A percentile compares a stretch with the other conserved stretches of the same genome.
These are phyloP conservation scores for Mohoua ochrocephala DNA, from an alignment of 2,113 vertebrate species.

Conservation along the genomic window DNA sequence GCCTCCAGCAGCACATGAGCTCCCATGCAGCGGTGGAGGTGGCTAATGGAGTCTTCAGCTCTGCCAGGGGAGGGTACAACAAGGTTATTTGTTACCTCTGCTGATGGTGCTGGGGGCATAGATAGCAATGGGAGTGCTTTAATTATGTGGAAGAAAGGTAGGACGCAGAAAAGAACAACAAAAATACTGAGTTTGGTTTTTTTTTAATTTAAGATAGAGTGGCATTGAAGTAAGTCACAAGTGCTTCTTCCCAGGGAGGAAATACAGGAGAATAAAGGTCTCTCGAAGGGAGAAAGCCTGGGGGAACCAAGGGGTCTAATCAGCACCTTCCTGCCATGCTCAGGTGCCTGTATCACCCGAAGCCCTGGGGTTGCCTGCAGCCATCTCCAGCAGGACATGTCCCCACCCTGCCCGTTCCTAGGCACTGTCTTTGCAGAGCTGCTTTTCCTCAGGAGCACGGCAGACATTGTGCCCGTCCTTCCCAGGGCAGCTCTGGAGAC, in stretches of 20 bases:
- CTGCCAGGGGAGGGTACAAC: neutral
- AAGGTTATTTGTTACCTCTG: neutral
- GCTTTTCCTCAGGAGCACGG: accelerated
- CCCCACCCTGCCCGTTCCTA: accelerated
- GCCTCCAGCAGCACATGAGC: neutral
- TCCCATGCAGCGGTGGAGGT: accelerated
- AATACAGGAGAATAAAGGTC: neutral
- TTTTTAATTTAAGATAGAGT: neutral
- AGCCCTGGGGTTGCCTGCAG: neutral
- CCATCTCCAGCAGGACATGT: neutral
- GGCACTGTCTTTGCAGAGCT: neutral
- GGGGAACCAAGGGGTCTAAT: neutral
- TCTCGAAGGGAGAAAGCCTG: neutral
- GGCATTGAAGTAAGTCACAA: neutral
- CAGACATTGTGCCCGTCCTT: accelerated
- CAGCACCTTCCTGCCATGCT: neutral
- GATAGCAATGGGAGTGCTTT: neutral
- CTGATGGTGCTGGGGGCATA: neutral
- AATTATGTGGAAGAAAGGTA: neutral
- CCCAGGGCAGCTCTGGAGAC: neutral
- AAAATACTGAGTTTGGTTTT: neutral
- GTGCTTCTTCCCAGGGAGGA: neutral
- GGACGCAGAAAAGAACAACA: neutral
- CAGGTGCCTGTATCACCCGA: neutral
- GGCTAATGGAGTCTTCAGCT: neutral